These are phyloP conservation scores for Brachyhypopomus gauderio DNA, from an alignment of 2,113 vertebrate genomes.

Conservation along the genomic window DNA sequence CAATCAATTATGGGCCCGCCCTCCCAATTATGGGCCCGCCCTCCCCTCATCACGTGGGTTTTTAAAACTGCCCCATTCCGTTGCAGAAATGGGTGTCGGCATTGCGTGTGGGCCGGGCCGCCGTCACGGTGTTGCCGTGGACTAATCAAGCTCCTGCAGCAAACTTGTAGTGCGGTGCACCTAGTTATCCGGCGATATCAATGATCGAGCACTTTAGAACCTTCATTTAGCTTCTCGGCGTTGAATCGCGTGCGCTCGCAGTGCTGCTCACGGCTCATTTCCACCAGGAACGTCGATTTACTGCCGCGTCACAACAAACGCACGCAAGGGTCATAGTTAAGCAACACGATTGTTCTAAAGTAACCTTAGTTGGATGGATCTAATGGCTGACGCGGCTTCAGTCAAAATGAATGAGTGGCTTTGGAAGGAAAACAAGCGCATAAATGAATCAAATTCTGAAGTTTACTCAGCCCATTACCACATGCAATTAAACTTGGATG, in stretches of 20 bases:
- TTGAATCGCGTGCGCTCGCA: not conserved
- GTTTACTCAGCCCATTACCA: constrained; percentile 9
- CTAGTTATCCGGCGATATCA: not conserved
- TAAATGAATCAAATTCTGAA: constrained; percentile 3
- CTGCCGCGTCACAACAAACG: constrained; percentile 1
- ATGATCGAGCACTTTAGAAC: not conserved
- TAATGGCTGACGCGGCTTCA: not conserved
- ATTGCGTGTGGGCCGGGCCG: not conserved
- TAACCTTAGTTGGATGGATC: constrained; percentile 1
- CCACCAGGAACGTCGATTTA: constrained; percentile 6
- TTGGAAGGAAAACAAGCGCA: constrained; percentile 20
- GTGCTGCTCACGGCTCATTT: not conserved
- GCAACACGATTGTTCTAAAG: not conserved
- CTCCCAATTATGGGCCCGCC: no score
- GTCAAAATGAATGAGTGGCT: constrained; percentile 19
- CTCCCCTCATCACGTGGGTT: no score
- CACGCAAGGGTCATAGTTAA: constrained; percentile 10
- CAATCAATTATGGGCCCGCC: constrained; percentile 24
- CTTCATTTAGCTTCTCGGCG: not conserved
- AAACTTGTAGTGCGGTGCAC: not conserved
- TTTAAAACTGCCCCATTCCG: not conserved
- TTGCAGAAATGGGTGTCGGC: not conserved
- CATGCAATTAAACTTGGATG: constrained; percentile 1
- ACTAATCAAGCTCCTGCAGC: not conserved
- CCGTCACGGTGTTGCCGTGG: not conserved